Evolutionary conservation across 1,140 invertebrate genomes (phyloP).

Genomic region (Palaemon carinicauda): DNA sequence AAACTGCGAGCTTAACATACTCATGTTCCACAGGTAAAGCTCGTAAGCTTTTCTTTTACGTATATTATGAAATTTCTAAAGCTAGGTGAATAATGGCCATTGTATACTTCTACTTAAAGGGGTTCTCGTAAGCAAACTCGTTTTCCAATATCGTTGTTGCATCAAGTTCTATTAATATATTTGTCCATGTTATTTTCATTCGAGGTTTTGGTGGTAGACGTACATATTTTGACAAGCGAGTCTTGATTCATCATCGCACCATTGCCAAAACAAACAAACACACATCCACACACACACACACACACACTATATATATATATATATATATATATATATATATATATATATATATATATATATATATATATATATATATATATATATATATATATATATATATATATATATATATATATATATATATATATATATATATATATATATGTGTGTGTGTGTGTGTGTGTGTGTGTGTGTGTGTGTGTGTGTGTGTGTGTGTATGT

Average conservation of each 20-base stretch:
- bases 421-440: not conserved
- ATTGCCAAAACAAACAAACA: not conserved
- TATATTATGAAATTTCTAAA: too few species aligned
- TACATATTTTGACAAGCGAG: not conserved
- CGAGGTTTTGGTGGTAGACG: not conserved
- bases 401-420: conserved; percentile 6
- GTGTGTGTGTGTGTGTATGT: not conserved
- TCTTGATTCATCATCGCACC: not conserved
- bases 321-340: not conserved
- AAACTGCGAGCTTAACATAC: too few species aligned
- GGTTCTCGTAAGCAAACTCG: too few species aligned
- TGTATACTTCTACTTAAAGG: too few species aligned
- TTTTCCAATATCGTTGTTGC: too few species aligned
- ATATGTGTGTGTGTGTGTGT: not conserved
- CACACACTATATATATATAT: too few species aligned
- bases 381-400: conserved; percentile 21
- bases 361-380: conserved; percentile 21
- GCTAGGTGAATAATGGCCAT: too few species aligned
- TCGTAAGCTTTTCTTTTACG: too few species aligned
- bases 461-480: not conserved
- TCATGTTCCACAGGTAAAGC: too few species aligned
- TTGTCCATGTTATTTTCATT: too few species aligned
- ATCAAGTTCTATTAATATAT: too few species aligned
- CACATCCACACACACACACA: too few species aligned
- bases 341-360: conserved; percentile 23